phyloP scores from a whole-genome alignment of 2,113 vertebrate species.

The Elephas maximus region DNA sequence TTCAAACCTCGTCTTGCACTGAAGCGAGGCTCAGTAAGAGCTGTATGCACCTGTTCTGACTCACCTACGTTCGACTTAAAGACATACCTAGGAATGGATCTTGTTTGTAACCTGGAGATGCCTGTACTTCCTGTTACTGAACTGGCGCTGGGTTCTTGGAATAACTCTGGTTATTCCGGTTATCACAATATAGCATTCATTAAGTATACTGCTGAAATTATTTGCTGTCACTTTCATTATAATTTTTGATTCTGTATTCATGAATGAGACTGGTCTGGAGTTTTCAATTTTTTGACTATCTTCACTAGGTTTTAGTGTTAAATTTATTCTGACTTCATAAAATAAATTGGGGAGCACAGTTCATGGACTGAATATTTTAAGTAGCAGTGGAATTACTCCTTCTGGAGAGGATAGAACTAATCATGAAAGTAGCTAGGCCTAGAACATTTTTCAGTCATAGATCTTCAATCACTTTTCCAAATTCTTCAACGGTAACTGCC shows the following conservation, averaged over 20 bases:
- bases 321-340: conserved; percentile 42
- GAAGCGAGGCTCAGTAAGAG: no score
- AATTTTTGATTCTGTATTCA: background rate
- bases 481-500: background rate
- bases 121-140: background rate
- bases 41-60: no score
- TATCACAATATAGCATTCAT: background rate
- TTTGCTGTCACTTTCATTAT: conserved; percentile 23
- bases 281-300: background rate
- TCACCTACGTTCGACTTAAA: no score
- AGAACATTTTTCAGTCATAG: background rate
- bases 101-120: no score
- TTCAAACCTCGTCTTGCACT: no score
- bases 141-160: background rate
- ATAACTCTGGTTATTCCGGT: background rate
- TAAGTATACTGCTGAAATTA: conserved; percentile 8
- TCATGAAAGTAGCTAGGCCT: background rate
- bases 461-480: background rate
- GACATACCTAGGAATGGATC: no score
- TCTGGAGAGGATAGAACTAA: conserved; percentile 26
- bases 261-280: background rate
- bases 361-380: background rate
- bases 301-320: conserved; percentile 1
- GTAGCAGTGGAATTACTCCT: background rate
- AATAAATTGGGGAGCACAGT: background rate